phyloP scores from a whole-genome alignment of 2,797 vertebrate genomes.

The Knipowitschia caucasica region DNA sequence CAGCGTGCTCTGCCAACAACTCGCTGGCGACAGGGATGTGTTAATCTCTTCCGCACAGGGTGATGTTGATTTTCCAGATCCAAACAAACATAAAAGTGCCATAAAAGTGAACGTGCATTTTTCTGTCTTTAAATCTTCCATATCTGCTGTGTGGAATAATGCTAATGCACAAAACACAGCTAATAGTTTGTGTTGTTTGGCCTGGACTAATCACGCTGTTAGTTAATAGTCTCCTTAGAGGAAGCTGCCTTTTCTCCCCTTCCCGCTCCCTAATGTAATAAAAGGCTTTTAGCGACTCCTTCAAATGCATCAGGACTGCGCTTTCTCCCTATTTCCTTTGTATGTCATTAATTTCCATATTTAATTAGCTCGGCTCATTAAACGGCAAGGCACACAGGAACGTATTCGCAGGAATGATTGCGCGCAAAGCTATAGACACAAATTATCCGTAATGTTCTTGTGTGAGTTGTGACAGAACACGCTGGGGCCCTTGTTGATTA shows the following conservation, averaged over 20 bases:
- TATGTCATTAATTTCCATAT: constrained; percentile 75
- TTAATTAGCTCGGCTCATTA: constrained; percentile 78
- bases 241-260: constrained; percentile 47
- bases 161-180: constrained; percentile 32
- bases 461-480: constrained; percentile 64
- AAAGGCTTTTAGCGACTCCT: constrained; percentile 72
- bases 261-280: constrained; percentile 59
- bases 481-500: constrained; percentile 63
- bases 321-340: constrained; percentile 65
- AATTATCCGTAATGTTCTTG: constrained; percentile 64
- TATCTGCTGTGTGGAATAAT: constrained; percentile 19
- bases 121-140: constrained; percentile 34
- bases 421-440: constrained; percentile 60
- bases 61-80: constrained; percentile 25
- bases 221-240: constrained; percentile 63
- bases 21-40: constrained; percentile 1
- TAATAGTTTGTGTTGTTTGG: constrained; percentile 40
- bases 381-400: constrained; percentile 63
- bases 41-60: constrained; percentile 11
- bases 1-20: constrained; percentile 8
- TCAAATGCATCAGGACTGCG: constrained; percentile 68
- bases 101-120: constrained; percentile 19
- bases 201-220: constrained; percentile 55
- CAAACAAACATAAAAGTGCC: constrained; percentile 17
- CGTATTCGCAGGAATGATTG: constrained; percentile 68